A percentile compares a stretch with the other conserved stretches of the same genome.
phyloP scores from a whole-genome alignment of 2,797 vertebrate genomes.

The Eutrigla gurnardus region DNA sequence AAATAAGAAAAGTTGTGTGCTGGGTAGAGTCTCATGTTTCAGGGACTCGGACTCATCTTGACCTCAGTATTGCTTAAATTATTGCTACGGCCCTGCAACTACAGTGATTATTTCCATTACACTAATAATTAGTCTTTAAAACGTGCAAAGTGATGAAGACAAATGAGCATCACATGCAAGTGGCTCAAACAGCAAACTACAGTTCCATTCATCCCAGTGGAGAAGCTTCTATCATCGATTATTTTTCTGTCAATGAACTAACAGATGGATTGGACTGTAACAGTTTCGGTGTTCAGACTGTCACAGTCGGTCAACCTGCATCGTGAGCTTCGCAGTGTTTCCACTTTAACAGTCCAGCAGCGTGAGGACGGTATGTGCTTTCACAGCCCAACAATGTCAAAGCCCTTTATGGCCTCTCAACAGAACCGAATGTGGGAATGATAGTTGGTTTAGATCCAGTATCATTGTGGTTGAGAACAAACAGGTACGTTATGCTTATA shows the following conservation, averaged over 20 bases:
- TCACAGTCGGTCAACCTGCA: neutral
- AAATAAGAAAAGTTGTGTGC: neutral
- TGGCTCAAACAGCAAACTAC: neutral
- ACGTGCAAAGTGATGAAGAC: no score
- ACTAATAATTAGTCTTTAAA: neutral
- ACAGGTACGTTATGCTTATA: neutral
- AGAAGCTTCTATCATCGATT: neutral
- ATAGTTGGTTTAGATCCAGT: no score
- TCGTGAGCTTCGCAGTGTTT: neutral
- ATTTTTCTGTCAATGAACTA: neutral
- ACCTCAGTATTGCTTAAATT: neutral
- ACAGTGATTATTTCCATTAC: neutral
- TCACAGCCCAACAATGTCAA: neutral
- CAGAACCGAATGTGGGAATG: neutral
- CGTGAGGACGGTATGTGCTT: neutral
- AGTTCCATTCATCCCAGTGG: neutral
- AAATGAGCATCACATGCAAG: neutral
- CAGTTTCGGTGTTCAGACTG: neutral
- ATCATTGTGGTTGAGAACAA: neutral
- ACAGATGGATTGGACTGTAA: neutral
- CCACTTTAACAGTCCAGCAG: neutral
- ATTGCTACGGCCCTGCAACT: neutral
- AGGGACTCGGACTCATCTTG: neutral
- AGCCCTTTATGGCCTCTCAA: neutral
- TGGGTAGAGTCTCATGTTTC: neutral